phyloP scores from a whole-genome alignment of 1,140 invertebrate species.

The Druon quercuslanigerum region DNA sequence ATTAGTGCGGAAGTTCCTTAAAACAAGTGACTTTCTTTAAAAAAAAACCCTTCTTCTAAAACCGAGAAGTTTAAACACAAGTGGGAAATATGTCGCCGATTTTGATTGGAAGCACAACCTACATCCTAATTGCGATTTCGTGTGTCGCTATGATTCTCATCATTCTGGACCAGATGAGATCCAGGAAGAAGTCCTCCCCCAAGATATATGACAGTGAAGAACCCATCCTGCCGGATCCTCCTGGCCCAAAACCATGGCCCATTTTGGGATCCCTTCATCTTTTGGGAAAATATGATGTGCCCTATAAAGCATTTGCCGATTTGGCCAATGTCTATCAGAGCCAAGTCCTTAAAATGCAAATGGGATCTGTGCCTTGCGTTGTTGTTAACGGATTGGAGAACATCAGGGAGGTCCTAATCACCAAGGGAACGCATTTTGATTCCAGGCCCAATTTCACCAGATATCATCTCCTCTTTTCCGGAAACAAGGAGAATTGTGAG shows the following conservation, averaged over 20 bases:
- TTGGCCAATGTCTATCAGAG: conserved; percentile 77
- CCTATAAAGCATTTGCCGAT: conserved; percentile 80
- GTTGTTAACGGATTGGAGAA: conserved; percentile 80
- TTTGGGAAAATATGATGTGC: conserved; percentile 78
- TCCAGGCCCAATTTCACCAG: conserved; percentile 80
- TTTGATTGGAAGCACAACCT: conserved; percentile 60
- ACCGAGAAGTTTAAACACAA: not conserved
- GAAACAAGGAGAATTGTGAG: conserved; percentile 84
- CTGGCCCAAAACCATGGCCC: conserved; percentile 78
- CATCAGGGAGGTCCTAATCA: conserved; percentile 80
- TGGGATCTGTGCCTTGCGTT: conserved; percentile 79
- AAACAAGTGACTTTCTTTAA: not conserved
- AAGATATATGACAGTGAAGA: conserved; percentile 41
- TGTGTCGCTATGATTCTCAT: conserved; percentile 58
- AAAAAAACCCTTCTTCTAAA: not conserved
- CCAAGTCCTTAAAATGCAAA: conserved; percentile 76
- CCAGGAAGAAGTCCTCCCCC: conserved; percentile 46
- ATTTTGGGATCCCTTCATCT: conserved; percentile 79
- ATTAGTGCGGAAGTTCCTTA: conserved; percentile 8
- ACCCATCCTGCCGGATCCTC: conserved; percentile 66
- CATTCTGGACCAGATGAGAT: conserved; percentile 53
- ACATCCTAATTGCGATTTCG: conserved; percentile 52
- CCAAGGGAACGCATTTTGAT: conserved; percentile 80
- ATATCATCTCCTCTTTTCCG: conserved; percentile 80
- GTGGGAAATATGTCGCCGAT: conserved; percentile 37